phyloP scores from a whole-genome alignment of 2,797 vertebrate species.

The Nasua narica region DNA sequence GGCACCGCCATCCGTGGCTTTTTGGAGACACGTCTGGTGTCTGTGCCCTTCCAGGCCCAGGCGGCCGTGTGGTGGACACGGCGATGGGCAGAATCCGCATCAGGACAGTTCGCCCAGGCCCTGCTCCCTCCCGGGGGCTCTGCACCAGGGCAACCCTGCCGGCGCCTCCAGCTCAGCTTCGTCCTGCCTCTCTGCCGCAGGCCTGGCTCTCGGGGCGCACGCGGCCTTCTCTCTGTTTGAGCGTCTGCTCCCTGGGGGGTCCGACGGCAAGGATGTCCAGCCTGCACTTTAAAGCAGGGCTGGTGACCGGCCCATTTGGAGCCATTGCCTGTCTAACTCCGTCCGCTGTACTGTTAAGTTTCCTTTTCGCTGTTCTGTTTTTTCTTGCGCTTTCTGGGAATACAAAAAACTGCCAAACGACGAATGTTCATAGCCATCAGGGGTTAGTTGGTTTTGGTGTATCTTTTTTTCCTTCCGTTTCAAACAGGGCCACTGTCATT shows the following conservation, averaged over 20 bases:
- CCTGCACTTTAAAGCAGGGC: fast-evolving
- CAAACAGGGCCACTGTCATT: neutral
- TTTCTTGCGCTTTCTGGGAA: neutral
- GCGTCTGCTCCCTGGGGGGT: neutral
- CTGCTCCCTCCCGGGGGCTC: neutral
- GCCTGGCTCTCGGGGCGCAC: neutral
- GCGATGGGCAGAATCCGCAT: no score
- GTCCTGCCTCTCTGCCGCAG: no score
- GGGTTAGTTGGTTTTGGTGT: neutral
- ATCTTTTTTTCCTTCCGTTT: neutral
- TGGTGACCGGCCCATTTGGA: neutral
- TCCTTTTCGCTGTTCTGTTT: neutral
- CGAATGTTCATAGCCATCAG: no score
- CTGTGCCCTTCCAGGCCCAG: neutral
- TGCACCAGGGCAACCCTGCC: neutral
- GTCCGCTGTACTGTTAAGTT: neutral
- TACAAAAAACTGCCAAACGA: no score
- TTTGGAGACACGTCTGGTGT: fast-evolving
- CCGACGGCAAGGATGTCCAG: fast-evolving
- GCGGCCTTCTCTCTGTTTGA: neutral
- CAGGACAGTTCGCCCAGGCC: neutral
- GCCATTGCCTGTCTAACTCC: neutral
- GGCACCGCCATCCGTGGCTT: fast-evolving
- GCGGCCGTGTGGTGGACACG: neutral
- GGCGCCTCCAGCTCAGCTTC: neutral